Evolutionary conservation across 2,797 vertebrate genomes (phyloP).

Genomic region (Euthynnus affinis): DNA sequence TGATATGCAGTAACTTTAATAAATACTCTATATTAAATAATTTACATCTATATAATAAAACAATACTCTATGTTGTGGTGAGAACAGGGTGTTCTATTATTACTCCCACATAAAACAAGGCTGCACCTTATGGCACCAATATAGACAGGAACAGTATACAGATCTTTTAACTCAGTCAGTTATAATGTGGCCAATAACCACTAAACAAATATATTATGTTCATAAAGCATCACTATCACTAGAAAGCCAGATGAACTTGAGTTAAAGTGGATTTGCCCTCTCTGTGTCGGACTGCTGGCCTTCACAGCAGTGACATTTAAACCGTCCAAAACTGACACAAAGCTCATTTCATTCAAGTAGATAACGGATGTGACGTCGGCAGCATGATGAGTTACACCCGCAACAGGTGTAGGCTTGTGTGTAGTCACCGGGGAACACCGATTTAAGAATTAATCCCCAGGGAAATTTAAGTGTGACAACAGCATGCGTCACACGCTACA

Average conservation of each 20-base stretch:
- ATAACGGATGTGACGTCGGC: conserved; percentile 64
- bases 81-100: not conserved
- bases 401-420: conserved; percentile 12
- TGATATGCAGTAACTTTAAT: too few species aligned
- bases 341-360: conserved; percentile 62
- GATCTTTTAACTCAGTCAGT: too few species aligned
- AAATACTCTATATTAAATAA: too few species aligned
- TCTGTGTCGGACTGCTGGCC: not conserved
- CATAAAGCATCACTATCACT: not conserved
- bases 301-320: conserved; percentile 31
- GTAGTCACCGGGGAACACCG: rapidly evolving
- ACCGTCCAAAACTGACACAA: conserved; percentile 26
- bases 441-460: too few species aligned
- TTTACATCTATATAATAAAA: not conserved
- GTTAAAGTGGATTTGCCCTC: not conserved
- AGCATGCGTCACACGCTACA: too few species aligned
- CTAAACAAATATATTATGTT: not conserved
- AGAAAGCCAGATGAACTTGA: not conserved
- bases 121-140: not conserved
- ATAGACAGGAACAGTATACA: not conserved
- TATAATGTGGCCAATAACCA: not conserved
- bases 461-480: too few species aligned
- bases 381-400: rapidly evolving
- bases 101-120: not conserved
- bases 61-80: too few species aligned